Percentiles rank a stretch among this genome's conserved stretches.
Conservation (phyloP, 2,888 invertebrate species). For the Drosophila atripex region DNA sequence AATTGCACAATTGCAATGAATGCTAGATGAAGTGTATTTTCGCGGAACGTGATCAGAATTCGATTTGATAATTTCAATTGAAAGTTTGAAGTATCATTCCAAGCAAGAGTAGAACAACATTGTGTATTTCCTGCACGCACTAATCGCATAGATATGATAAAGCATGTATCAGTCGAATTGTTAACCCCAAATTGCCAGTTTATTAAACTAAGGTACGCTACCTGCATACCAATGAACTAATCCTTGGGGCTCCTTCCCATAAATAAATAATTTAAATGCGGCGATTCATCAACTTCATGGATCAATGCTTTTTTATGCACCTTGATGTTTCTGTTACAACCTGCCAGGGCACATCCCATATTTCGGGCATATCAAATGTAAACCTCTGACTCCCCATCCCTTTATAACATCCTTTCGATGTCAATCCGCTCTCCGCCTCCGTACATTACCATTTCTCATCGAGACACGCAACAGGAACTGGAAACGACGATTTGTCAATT, state of each 20-base stretch:
- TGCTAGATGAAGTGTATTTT: background rate
- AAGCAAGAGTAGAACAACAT: background rate
- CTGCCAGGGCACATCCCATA: background rate
- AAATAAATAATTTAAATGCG: slow-evolving; percentile 46
- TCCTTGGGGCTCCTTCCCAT: slow-evolving; percentile 3
- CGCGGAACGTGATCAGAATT: background rate
- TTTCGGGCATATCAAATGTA: slow-evolving; percentile 33
- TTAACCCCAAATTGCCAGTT: slow-evolving; percentile 47
- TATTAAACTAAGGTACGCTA: slow-evolving; percentile 38
- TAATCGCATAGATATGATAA: slow-evolving; percentile 25
- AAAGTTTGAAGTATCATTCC: background rate
- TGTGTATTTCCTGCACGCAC: slow-evolving; percentile 17
- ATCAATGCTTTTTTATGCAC: slow-evolving; percentile 44
- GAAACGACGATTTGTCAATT: slow-evolving; percentile 50
- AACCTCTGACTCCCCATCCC: slow-evolving; percentile 1
- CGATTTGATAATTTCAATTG: background rate
- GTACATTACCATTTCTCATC: slow-evolving; percentile 14
- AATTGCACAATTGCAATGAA: slow-evolving; percentile 1
- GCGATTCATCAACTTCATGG: slow-evolving; percentile 46
- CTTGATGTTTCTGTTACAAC: slow-evolving; percentile 29
- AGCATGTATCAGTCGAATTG: slow-evolving; percentile 39
- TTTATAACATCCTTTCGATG: slow-evolving; percentile 19
- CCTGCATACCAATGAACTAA: slow-evolving; percentile 35
- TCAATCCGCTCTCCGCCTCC: slow-evolving; percentile 6
- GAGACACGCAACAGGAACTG: slow-evolving; percentile 42